phyloP scores from a whole-genome alignment of 2,888 invertebrate genomes.

The Dynastes grantii region DNA sequence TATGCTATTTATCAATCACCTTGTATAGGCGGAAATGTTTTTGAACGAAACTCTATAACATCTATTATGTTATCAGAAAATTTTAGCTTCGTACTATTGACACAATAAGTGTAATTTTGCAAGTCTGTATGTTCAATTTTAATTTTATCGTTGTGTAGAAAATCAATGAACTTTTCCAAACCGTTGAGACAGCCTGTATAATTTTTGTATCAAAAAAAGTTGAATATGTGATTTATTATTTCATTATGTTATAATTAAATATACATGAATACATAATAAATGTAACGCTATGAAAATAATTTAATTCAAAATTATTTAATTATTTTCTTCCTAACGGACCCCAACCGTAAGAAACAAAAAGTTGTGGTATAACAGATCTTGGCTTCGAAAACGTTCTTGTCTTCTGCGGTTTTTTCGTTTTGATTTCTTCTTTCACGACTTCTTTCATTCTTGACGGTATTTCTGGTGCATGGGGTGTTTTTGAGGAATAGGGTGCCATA shows the following conservation, averaged over 20 bases:
- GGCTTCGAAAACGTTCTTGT: slow-evolving; percentile 34
- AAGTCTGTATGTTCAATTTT: no score
- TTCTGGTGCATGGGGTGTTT: slow-evolving; percentile 43
- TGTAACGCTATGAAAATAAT: not conserved
- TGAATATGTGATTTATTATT: slow-evolving; percentile 2
- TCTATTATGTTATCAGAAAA: no score
- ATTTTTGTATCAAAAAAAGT: slow-evolving; percentile 19
- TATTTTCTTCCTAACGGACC: slow-evolving; percentile 70
- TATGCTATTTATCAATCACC: no score
- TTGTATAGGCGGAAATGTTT: no score
- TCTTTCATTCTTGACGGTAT: slow-evolving; percentile 36
- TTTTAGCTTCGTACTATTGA: no score
- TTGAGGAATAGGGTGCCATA: slow-evolving; percentile 65
- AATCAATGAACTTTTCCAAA: no score
- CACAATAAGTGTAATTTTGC: no score
- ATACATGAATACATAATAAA: not conserved
- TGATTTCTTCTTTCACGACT: slow-evolving; percentile 35
- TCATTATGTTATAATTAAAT: not conserved
- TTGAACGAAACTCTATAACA: no score
- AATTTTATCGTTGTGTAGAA: no score
- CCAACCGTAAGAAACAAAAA: slow-evolving; percentile 74
- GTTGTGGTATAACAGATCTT: slow-evolving; percentile 70
- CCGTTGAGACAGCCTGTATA: no score
- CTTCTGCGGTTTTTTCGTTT: slow-evolving; percentile 19
- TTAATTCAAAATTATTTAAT: not conserved